Evolutionary conservation across 1,140 invertebrate species (phyloP).

Genomic region (Aplysia californica): DNA sequence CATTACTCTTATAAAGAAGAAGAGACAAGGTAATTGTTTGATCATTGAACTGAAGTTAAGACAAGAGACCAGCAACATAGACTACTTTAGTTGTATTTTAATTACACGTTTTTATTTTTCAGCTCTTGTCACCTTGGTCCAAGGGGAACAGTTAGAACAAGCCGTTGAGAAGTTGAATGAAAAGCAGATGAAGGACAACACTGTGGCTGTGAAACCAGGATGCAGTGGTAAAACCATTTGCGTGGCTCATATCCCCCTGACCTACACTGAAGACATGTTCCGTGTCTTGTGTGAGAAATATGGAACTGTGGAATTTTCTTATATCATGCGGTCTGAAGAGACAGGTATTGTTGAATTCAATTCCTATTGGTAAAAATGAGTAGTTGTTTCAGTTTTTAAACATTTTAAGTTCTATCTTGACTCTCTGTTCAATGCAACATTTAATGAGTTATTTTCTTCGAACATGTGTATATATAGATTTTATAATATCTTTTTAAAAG

Average conservation of each 20-base stretch:
- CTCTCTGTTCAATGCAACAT: neutral
- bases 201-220: slow-evolving; percentile 64
- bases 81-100: neutral
- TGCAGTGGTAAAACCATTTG: slow-evolving; percentile 72
- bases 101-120: slow-evolving; percentile 22
- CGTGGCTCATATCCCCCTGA: slow-evolving; percentile 70
- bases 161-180: slow-evolving; percentile 41
- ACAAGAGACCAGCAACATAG: no score
- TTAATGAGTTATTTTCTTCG: neutral
- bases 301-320: slow-evolving; percentile 70
- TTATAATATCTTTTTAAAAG: neutral
- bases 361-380: neutral
- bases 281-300: slow-evolving; percentile 67
- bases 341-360: slow-evolving; percentile 63
- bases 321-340: slow-evolving; percentile 72
- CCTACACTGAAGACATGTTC: slow-evolving; percentile 70
- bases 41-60: no score
- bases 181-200: slow-evolving; percentile 49
- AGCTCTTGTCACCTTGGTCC: slow-evolving; percentile 48
- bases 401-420: neutral
- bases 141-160: slow-evolving; percentile 47
- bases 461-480: neutral
- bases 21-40: no score
- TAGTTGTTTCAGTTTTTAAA: neutral
- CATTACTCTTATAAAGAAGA: no score